Evolutionary conservation across 1,140 invertebrate genomes (phyloP).

Genomic region (Cecropterus lyciades): DNA sequence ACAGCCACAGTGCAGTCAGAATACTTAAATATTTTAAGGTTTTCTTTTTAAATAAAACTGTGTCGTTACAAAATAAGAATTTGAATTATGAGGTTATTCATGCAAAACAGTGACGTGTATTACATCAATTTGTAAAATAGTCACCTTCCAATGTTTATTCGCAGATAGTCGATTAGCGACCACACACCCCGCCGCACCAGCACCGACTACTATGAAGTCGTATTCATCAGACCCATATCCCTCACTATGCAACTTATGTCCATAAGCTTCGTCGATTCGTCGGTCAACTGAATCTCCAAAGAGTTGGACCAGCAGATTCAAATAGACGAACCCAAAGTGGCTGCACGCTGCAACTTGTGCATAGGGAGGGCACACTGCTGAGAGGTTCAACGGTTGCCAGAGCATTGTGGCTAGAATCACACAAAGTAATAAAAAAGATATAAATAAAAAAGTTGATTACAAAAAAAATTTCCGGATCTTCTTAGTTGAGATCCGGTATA

Average conservation of each 20-base stretch:
- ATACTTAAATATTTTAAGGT: too few relatives aligned
- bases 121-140: too few relatives aligned
- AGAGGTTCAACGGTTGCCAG: slow-evolving; percentile 50
- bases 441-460: too few relatives aligned
- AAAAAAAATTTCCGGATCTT: too few relatives aligned
- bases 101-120: too few relatives aligned
- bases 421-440: too few relatives aligned
- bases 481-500: too few relatives aligned
- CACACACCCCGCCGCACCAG: slow-evolving; percentile 73
- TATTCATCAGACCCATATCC: slow-evolving; percentile 32
- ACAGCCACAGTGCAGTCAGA: too few relatives aligned
- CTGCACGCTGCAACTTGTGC: slow-evolving; percentile 44
- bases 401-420: slow-evolving; percentile 45
- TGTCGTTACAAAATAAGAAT: too few relatives aligned
- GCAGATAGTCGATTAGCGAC: slow-evolving; percentile 86
- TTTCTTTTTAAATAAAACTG: too few relatives aligned
- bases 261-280: slow-evolving; percentile 27
- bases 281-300: slow-evolving; percentile 40
- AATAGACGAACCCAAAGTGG: slow-evolving; percentile 46
- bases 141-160: slow-evolving; percentile 82
- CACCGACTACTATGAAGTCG: slow-evolving; percentile 58
- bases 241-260: slow-evolving; percentile 7
- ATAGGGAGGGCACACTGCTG: slow-evolving; percentile 44
- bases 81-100: too few relatives aligned
- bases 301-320: slow-evolving; percentile 49